Evolutionary conservation across 2,113 vertebrate species (phyloP).

Genomic region (Tetraodon nigroviridis): DNA sequence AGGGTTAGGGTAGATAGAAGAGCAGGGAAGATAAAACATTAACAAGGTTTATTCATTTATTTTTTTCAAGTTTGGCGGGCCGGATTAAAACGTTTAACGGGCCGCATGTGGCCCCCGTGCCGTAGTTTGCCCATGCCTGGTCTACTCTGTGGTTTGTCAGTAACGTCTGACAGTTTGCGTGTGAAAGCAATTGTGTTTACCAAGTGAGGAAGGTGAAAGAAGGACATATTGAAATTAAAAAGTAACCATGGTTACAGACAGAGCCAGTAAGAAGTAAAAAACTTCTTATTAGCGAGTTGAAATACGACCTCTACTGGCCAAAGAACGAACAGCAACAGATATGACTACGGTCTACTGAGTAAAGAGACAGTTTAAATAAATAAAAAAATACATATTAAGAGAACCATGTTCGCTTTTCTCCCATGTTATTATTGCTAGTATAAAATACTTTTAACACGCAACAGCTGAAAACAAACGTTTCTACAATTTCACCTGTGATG

Average conservation of each 20-base stretch:
- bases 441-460: conserved; percentile 73
- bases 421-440: conserved; percentile 73
- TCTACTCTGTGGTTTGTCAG: too few relatives aligned
- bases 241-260: not conserved
- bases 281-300: conserved; percentile 70
- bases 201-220: not conserved
- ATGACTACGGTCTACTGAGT: conserved; percentile 54
- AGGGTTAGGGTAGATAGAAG: too few relatives aligned
- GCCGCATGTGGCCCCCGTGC: too few relatives aligned
- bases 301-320: conserved; percentile 65
- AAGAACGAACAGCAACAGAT: conserved; percentile 56
- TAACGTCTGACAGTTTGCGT: too few relatives aligned
- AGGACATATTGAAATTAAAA: too few relatives aligned
- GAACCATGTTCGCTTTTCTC: conserved; percentile 66
- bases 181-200: not conserved
- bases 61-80: too few relatives aligned
- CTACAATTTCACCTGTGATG: conserved; percentile 56
- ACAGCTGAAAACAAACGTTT: conserved; percentile 46
- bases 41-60: too few relatives aligned
- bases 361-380: conserved; percentile 61
- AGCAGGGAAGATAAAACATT: too few relatives aligned
- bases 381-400: conserved; percentile 70
- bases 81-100: too few relatives aligned
- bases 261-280: conserved; percentile 50
- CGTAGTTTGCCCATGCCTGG: too few relatives aligned